phyloP scores from a whole-genome alignment of 2,113 vertebrate genomes.

The Paradoxurus hermaphroditus region DNA sequence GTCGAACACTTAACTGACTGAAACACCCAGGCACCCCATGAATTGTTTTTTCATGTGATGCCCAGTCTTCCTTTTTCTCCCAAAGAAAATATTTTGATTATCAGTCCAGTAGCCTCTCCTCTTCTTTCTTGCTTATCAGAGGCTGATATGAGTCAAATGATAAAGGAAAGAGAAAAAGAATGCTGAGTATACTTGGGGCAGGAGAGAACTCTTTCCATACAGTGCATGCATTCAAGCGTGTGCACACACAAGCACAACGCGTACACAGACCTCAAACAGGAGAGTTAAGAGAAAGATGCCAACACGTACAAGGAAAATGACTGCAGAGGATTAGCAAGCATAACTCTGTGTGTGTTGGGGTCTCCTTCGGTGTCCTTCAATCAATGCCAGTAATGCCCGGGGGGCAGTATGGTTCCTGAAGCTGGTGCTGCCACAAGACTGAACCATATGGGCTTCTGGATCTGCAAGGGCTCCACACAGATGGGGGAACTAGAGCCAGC shows the following conservation, averaged over 20 bases:
- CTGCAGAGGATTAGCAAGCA: neutral
- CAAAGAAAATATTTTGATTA: neutral
- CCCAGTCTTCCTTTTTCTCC: neutral
- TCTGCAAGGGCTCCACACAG: neutral
- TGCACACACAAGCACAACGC: too few species aligned
- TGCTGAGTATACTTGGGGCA: neutral
- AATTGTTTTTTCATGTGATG: neutral
- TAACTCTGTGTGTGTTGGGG: neutral
- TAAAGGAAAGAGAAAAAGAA: neutral
- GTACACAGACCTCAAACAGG: neutral
- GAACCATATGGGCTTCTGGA: neutral
- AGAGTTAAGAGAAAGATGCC: neutral
- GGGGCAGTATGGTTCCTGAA: neutral
- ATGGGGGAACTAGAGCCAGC: neutral
- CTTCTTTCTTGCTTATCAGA: neutral
- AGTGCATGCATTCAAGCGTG: neutral
- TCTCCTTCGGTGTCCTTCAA: neutral
- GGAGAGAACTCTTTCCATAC: neutral
- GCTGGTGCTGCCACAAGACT: neutral
- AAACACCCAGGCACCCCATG: too few species aligned
- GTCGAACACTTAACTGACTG: too few species aligned
- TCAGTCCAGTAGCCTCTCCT: neutral
- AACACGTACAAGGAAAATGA: neutral
- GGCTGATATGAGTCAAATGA: neutral
- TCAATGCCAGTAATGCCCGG: accelerated